Conservation (phyloP, 2,888 invertebrate genomes). For the Nysson spinosus region DNA sequence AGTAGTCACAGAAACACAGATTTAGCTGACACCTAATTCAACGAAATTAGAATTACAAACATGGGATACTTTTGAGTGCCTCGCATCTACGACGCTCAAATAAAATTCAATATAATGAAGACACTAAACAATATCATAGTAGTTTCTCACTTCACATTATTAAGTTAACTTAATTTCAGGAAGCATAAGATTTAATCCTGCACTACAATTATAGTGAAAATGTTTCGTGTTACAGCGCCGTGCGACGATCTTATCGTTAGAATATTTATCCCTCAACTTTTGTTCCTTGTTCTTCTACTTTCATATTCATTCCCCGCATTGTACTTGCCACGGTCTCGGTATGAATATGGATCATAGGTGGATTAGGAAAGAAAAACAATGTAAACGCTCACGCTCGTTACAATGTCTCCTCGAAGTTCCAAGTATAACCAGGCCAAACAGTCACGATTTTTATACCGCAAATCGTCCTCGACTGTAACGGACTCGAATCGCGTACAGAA, state of each 20-base stretch:
- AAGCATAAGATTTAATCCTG: constrained; percentile 39
- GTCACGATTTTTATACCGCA: constrained; percentile 15
- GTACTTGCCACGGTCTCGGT: not conserved
- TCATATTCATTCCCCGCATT: constrained; percentile 10
- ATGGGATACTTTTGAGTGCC: no score
- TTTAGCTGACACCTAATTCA: no score
- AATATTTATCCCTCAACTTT: constrained; percentile 5
- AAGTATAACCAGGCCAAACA: constrained; percentile 50
- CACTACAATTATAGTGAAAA: constrained; percentile 41
- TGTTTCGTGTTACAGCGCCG: constrained; percentile 32
- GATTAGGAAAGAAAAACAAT: constrained; percentile 38
- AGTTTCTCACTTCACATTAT: no score
- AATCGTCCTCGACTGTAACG: constrained; percentile 36
- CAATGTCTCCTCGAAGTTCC: constrained; percentile 26
- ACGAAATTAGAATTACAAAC: no score
- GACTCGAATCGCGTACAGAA: constrained; percentile 54
- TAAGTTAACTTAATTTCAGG: constrained; percentile 39
- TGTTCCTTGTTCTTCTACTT: constrained; percentile 34
- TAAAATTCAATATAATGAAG: no score
- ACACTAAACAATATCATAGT: no score
- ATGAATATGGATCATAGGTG: constrained; percentile 48
- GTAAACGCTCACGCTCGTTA: constrained; percentile 44
- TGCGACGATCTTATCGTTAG: constrained; percentile 36
- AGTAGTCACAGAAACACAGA: no score
- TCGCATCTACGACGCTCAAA: no score